Conservation (phyloP, 2,113 vertebrate species). For the Corvus cornix region DNA sequence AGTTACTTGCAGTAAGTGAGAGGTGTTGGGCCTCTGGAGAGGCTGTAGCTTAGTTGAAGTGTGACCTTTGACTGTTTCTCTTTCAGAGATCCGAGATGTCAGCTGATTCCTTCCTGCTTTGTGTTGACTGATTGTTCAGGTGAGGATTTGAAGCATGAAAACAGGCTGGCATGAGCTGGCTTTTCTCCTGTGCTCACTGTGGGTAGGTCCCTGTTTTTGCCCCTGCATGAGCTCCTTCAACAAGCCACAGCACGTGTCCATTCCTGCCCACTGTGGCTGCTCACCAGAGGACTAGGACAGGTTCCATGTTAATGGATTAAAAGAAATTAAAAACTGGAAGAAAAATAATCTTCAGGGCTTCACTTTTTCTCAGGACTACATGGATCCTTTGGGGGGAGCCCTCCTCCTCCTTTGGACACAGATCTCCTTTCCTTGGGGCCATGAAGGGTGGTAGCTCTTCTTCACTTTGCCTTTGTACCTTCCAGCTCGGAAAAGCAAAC, state of each 20-base stretch:
- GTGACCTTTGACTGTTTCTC: not conserved
- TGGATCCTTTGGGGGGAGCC: not conserved
- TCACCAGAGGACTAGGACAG: not conserved
- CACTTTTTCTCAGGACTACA: not conserved
- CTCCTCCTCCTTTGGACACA: not conserved
- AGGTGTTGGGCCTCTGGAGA: not conserved
- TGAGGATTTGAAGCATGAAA: slow-evolving; percentile 23
- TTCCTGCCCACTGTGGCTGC: not conserved
- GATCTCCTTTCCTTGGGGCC: not conserved
- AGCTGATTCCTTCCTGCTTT: not conserved
- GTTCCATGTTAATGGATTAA: not conserved
- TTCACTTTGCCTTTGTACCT: not conserved
- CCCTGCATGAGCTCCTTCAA: not conserved
- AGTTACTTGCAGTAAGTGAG: not conserved
- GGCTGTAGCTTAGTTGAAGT: not conserved
- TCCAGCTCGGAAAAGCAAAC: not conserved
- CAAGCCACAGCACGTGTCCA: rapidly evolving
- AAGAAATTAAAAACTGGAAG: not conserved
- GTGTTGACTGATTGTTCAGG: slow-evolving; percentile 36
- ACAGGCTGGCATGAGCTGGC: not conserved
- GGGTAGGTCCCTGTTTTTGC: not conserved
- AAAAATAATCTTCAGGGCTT: not conserved
- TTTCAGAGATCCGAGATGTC: slow-evolving; percentile 10
- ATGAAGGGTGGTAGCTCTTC: not conserved
- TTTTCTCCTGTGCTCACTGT: not conserved